Conservation (phyloP, 2,113 vertebrate genomes). For the Gila orcuttii region DNA sequence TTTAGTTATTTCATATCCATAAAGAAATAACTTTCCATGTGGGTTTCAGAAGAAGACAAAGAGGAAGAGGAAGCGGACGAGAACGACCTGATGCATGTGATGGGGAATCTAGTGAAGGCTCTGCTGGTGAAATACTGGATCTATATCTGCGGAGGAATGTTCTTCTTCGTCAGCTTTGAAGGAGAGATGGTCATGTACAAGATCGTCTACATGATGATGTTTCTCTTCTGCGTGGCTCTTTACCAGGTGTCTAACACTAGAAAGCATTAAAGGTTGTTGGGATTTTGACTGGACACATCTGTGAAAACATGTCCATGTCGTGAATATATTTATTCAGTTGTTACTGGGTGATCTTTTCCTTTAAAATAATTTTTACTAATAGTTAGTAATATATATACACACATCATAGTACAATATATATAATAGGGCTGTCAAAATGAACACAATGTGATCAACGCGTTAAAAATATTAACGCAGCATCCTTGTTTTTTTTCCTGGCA, state of each 20-base stretch:
- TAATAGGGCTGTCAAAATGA: too few species aligned
- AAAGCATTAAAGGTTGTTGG: background rate
- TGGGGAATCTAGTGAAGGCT: constrained; percentile 92
- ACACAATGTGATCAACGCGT: too few species aligned
- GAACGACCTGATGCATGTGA: constrained; percentile 90
- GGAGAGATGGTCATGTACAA: constrained; percentile 97
- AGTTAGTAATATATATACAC: too few species aligned
- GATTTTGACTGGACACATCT: background rate
- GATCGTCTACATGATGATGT: constrained; percentile 99
- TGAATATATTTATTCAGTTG: too few species aligned
- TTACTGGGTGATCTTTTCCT: too few species aligned
- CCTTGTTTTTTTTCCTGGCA: too few species aligned
- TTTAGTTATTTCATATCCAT: background rate
- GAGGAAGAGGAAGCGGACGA: constrained; percentile 76
- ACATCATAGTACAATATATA: too few species aligned
- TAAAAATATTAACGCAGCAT: too few species aligned
- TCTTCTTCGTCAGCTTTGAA: constrained; percentile 99
- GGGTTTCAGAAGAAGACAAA: constrained; percentile 69
- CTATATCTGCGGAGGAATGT: constrained; percentile 97
- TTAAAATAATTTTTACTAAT: too few species aligned
- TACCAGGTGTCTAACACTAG: constrained; percentile 84
- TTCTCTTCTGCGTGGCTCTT: constrained; percentile 94
- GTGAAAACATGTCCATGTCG: too few species aligned
- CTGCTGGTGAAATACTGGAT: constrained; percentile 98
- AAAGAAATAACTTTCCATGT: background rate